These are phyloP conservation scores for Mylabris phalerata DNA, from an alignment of 1,140 invertebrate genomes.

Conservation along the genomic window DNA sequence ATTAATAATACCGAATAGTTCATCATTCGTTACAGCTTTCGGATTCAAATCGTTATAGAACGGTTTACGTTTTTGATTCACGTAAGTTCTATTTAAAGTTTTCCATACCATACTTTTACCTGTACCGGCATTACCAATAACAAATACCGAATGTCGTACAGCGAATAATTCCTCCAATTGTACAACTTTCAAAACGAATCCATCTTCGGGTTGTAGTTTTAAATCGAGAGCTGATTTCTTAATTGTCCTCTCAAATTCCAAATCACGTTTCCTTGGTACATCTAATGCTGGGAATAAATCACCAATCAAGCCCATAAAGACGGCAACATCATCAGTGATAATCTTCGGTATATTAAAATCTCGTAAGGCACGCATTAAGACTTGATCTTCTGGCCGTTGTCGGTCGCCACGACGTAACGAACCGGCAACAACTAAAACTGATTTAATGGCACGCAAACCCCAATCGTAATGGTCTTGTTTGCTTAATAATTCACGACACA, in stretches of 20 bases:
- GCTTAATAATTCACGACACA: slow-evolving; percentile 81
- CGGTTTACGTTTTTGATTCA: slow-evolving; percentile 69
- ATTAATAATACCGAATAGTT: slow-evolving; percentile 93
- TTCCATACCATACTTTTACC: slow-evolving; percentile 93
- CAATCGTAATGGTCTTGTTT: slow-evolving; percentile 95
- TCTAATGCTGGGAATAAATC: slow-evolving; percentile 86
- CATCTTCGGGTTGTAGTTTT: slow-evolving; percentile 85
- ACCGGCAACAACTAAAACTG: slow-evolving; percentile 85
- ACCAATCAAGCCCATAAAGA: slow-evolving; percentile 87
- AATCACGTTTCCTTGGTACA: slow-evolving; percentile 74
- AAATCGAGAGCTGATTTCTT: slow-evolving; percentile 71
- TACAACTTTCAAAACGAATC: slow-evolving; percentile 82
- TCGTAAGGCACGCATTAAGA: slow-evolving; percentile 75
- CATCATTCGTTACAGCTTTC: slow-evolving; percentile 93
- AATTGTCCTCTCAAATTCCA: slow-evolving; percentile 77
- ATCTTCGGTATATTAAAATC: slow-evolving; percentile 94
- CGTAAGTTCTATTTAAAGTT: slow-evolving; percentile 76
- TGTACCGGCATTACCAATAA: slow-evolving; percentile 86
- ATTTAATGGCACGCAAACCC: slow-evolving; percentile 89
- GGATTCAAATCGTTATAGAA: slow-evolving; percentile 87
- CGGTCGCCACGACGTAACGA: slow-evolving; percentile 63
- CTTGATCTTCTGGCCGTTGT: slow-evolving; percentile 66
- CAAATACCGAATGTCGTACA: slow-evolving; percentile 91
- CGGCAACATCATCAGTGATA: slow-evolving; percentile 78
- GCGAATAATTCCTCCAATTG: slow-evolving; percentile 88